These are phyloP conservation scores for Nannobrachium achirus DNA, from an alignment of 2,113 vertebrate species.

Conservation along the genomic window DNA sequence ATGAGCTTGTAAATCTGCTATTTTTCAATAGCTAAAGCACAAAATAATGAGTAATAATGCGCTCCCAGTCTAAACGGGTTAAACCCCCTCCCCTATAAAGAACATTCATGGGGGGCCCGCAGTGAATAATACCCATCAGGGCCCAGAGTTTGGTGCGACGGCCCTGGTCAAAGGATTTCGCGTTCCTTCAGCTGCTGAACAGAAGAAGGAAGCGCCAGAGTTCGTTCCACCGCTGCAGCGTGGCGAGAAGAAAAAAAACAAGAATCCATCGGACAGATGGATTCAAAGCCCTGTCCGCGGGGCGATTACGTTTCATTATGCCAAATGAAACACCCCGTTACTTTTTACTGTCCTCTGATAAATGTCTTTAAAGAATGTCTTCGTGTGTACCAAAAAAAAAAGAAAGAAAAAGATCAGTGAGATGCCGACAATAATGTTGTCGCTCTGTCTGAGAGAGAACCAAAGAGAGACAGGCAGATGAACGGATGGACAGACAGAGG, in stretches of 20 bases:
- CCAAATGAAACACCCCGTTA: slow-evolving; percentile 77
- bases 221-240: slow-evolving; percentile 40
- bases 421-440: slow-evolving; percentile 34
- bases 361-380: slow-evolving; percentile 64
- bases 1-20: too few relatives aligned
- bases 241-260: neutral
- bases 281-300: slow-evolving; percentile 62
- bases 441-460: slow-evolving; percentile 34
- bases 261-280: slow-evolving; percentile 56
- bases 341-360: slow-evolving; percentile 66
- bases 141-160: too few relatives aligned
- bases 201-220: slow-evolving; percentile 18
- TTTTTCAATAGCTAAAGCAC: too few relatives aligned
- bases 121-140: too few relatives aligned
- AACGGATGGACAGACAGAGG: neutral
- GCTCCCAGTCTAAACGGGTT: too few relatives aligned
- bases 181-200: slow-evolving; percentile 24
- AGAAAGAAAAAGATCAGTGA: slow-evolving; percentile 30
- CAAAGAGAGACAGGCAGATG: slow-evolving; percentile 3
- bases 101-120: too few relatives aligned
- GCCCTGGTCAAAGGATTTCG: slow-evolving; percentile 43
- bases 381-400: slow-evolving; percentile 26
- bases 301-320: slow-evolving; percentile 70
- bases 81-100: too few relatives aligned
- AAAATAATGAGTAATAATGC: too few relatives aligned